Conservation (phyloP, 2,113 vertebrate species). For the Eidolon helvum region DNA sequence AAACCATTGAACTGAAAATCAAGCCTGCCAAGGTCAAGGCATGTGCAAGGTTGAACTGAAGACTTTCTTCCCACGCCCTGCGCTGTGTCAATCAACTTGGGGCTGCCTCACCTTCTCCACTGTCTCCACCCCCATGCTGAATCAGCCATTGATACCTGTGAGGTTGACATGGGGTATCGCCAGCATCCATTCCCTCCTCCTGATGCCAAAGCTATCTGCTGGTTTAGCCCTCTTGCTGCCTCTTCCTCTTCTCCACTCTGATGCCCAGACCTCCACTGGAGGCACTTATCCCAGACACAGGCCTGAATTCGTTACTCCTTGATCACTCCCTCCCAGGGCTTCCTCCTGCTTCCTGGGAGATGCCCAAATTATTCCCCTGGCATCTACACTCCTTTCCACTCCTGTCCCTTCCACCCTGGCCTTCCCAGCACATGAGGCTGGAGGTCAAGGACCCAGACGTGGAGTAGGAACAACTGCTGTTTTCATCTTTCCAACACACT, state of each 20-base stretch:
- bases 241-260: background rate
- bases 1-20: background rate
- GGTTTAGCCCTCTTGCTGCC: background rate
- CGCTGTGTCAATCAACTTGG: background rate
- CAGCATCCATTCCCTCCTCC: background rate
- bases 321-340: background rate
- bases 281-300: background rate
- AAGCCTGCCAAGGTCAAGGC: background rate
- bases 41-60: background rate
- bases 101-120: background rate
- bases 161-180: too few species aligned
- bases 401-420: background rate
- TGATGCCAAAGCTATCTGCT: background rate
- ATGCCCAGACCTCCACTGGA: background rate
- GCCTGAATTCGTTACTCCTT: too few species aligned
- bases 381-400: background rate
- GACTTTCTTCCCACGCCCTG: background rate
- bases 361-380: background rate
- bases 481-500: background rate
- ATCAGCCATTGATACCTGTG: background rate
- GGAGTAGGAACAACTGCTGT: background rate
- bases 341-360: background rate
- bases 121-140: background rate
- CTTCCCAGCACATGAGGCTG: background rate
- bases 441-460: background rate